These are phyloP conservation scores for Bilobella aurantiaca DNA, from an alignment of 1,140 invertebrate species.

Conservation along the genomic window DNA sequence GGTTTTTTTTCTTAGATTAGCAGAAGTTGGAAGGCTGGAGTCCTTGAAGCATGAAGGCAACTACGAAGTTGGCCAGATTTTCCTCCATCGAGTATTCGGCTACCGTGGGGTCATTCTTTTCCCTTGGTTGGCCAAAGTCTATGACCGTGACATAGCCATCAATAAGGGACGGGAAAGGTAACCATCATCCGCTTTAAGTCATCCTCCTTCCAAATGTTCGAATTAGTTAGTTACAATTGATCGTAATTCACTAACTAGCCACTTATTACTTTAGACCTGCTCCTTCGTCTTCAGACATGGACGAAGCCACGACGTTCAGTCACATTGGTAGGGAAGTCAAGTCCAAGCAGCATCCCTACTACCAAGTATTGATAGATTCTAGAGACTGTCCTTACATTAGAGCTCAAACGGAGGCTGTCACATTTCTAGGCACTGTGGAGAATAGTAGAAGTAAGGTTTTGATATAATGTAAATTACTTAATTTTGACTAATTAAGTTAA, in stretches of 20 bases:
- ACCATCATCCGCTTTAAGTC: too few relatives aligned
- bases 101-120: conserved; percentile 91
- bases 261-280: background rate
- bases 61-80: conserved; percentile 90
- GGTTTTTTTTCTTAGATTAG: background rate
- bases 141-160: conserved; percentile 73
- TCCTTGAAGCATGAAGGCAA: conserved; percentile 50
- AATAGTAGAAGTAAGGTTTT: conserved; percentile 59
- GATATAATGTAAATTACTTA: background rate
- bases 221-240: too few relatives aligned
- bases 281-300: conserved; percentile 13
- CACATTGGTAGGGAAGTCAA: conserved; percentile 65
- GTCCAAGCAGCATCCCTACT: conserved; percentile 80
- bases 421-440: conserved; percentile 92
- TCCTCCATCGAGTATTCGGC: conserved; percentile 88
- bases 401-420: conserved; percentile 91
- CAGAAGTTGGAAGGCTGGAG: conserved; percentile 11
- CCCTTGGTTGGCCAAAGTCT: conserved; percentile 87
- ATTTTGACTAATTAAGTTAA: background rate
- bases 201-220: too few relatives aligned
- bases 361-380: conserved; percentile 91
- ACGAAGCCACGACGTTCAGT: conserved; percentile 43
- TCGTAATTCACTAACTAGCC: background rate
- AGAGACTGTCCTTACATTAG: conserved; percentile 91
- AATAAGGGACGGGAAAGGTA: too few relatives aligned